A percentile compares a stretch with the other conserved stretches of the same genome.
phyloP scores from a whole-genome alignment of 2,888 invertebrate species.

The Sialis lutaria region DNA sequence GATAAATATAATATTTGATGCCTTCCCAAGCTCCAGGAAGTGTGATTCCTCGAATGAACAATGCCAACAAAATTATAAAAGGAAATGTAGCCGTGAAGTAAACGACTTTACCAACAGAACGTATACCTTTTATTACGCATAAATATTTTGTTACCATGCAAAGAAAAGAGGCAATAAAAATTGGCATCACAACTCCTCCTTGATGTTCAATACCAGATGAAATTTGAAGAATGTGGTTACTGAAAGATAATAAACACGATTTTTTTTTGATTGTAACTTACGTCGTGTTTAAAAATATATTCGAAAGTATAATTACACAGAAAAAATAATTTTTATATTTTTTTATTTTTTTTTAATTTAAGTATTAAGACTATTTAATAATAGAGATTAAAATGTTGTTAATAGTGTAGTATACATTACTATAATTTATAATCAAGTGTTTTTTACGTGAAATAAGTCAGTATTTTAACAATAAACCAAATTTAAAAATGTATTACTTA shows the following conservation, averaged over 20 bases:
- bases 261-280: too few species aligned
- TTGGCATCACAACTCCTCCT: conserved; percentile 64
- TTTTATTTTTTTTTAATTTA: too few species aligned
- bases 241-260: conserved; percentile 11
- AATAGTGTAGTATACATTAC: too few species aligned
- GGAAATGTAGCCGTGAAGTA: conserved; percentile 80
- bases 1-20: conserved; percentile 57
- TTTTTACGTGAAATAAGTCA: too few species aligned
- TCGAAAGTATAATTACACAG: too few species aligned
- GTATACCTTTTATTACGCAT: conserved; percentile 74
- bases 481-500: too few species aligned
- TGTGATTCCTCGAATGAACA: conserved; percentile 62
- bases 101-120: conserved; percentile 75
- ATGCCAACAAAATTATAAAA: conserved; percentile 49
- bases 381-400: too few species aligned
- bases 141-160: conserved; percentile 70
- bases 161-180: conserved; percentile 54
- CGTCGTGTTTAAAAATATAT: too few species aligned
- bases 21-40: conserved; percentile 64
- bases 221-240: conserved; percentile 25
- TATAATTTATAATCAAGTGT: too few species aligned
- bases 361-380: too few species aligned
- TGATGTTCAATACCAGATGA: conserved; percentile 54
- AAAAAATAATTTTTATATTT: too few species aligned
- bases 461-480: too few species aligned